Evolutionary conservation across 2,888 invertebrate genomes (phyloP), one percentile per base, ranked within the genome.

Genomic region (Sabellastarte sp.): DNA sequence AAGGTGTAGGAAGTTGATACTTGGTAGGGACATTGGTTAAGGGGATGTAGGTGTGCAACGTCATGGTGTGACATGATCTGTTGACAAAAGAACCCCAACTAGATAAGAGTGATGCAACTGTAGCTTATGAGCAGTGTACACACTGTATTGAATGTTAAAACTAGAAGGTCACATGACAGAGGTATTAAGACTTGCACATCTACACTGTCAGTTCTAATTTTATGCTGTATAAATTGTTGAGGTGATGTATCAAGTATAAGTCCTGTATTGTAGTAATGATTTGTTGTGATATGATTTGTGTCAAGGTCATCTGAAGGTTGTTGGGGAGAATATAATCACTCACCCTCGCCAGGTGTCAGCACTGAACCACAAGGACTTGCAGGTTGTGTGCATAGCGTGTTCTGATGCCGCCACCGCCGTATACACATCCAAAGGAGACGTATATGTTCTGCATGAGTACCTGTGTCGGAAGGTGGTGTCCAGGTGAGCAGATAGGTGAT

Each of bases 341-440:
- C 74, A 77, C 33, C 79, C 84, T 3, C 73, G 81, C 60, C 77
- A 74, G 59, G 84, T 85, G 30, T 76, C 84, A 0, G 74, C 73
- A 31, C 73, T 84, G 15, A 78, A 80, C 59, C 75, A 86, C 66
- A 86, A 87, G 56, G 87, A 86, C n/a, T 80, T 84, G 0, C 76
- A 77, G 0, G 81, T 89, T 0, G 84, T 85, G 50, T 77, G 87
- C 53, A 90, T 89, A 3, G 87, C 87, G 15, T 88, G 88, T 0
- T 87, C 88, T 33, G 89, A 89, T 80, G 90, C 89, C 1, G 90
- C 90, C 24, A 90, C 89, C 0, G 88, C 88, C 0, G 83, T 90
- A 61, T 86, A 88, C 2, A 90, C 89, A 0, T 86, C 86, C 52
- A 87, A 87, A 41, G 90, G 90, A 0, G 89, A 90, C 76, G 87